Evolutionary conservation across 2,113 vertebrate genomes (phyloP).

Genomic region (Podocnemis expansa): DNA sequence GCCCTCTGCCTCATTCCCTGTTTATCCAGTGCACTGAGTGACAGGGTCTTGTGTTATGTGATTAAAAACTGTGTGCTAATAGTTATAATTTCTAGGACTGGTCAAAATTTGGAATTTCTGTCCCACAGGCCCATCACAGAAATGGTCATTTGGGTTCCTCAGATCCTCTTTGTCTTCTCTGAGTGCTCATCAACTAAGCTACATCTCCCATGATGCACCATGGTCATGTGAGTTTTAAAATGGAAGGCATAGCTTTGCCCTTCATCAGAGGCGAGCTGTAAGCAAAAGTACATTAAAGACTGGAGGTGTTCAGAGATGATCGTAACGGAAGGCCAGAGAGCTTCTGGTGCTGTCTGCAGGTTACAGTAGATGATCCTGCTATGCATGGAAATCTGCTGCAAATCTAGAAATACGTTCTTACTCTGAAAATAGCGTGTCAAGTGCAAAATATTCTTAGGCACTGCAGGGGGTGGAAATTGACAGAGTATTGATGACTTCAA

Average conservation of each 20-base stretch:
- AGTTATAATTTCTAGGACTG: background rate
- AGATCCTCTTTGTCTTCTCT: background rate
- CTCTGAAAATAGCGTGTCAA: background rate
- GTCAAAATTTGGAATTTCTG: background rate
- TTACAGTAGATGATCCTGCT: background rate
- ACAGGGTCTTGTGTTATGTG: background rate
- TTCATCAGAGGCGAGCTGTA: background rate
- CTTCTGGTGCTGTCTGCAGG: background rate
- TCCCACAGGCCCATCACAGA: background rate
- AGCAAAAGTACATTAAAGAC: background rate
- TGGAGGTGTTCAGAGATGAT: background rate
- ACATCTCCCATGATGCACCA: background rate
- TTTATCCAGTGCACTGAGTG: background rate
- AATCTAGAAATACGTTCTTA: background rate
- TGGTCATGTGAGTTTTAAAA: background rate
- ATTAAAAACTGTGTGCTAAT: background rate
- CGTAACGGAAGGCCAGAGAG: background rate
- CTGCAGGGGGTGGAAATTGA: background rate
- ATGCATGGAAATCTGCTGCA: background rate
- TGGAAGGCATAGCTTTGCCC: slow-evolving; percentile 29
- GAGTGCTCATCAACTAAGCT: background rate
- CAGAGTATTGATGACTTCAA: fast-evolving
- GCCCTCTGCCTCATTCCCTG: background rate
- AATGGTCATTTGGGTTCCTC: background rate
- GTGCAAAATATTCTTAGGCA: background rate